A percentile compares a stretch with the other conserved stretches of the same genome.
Conservation (phyloP, 2,888 invertebrate genomes). For the Archaeoteleia sp. region DNA sequence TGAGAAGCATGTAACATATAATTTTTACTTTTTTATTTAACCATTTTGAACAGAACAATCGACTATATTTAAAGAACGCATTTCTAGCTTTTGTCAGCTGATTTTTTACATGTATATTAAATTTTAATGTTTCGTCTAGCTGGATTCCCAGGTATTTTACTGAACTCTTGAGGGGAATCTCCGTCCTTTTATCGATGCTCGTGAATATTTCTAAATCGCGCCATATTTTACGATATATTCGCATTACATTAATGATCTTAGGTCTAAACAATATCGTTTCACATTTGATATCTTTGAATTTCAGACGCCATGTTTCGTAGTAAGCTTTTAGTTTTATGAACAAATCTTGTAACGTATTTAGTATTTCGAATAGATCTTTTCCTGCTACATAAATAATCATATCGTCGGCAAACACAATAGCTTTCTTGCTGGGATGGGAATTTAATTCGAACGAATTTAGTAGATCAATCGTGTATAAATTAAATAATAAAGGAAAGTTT, state of each 20-base stretch:
- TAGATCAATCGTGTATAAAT: constrained; percentile 37
- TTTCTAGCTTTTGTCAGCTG: constrained; percentile 27
- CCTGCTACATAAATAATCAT: constrained; percentile 19
- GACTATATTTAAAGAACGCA: constrained; percentile 6
- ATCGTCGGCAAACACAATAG: constrained; percentile 49
- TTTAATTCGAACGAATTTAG: constrained; percentile 44
- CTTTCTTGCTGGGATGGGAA: neutral
- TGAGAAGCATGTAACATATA: constrained; percentile 23
- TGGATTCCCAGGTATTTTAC: constrained; percentile 42
- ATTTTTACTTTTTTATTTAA: constrained; percentile 7
- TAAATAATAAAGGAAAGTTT: constrained; percentile 45
- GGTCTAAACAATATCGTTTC: constrained; percentile 37
- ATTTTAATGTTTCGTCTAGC: constrained; percentile 25
- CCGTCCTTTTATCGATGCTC: neutral
- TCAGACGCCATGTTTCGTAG: constrained; percentile 25
- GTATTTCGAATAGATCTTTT: neutral
- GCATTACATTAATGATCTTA: neutral
- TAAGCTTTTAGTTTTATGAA: constrained; percentile 23
- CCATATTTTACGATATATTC: neutral
- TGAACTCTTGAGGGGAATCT: constrained; percentile 17
- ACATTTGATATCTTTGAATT: constrained; percentile 27
- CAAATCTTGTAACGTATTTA: constrained; percentile 7
- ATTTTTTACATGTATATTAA: constrained; percentile 3
- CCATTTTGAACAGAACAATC: constrained; percentile 9
- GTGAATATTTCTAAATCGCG: constrained; percentile 6